These are phyloP conservation scores for Euproctis similis DNA, from an alignment of 2,888 invertebrate genomes.

Conservation along the genomic window DNA sequence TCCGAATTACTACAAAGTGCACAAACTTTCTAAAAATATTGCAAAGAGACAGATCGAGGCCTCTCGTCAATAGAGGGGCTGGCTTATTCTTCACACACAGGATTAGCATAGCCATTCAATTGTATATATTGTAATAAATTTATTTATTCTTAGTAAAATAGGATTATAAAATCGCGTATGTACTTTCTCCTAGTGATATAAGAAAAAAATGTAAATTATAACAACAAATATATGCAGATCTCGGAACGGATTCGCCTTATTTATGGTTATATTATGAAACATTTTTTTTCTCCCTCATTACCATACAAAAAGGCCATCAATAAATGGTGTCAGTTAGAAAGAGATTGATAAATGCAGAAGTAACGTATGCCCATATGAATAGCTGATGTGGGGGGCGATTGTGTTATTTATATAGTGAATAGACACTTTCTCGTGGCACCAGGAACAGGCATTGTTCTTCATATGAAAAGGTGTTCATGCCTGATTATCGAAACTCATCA, in stretches of 20 bases:
- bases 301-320: slow-evolving; percentile 33
- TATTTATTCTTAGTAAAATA: no score
- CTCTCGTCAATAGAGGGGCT: no score
- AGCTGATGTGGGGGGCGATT: slow-evolving; percentile 31
- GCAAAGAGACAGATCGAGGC: no score
- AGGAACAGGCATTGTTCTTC: slow-evolving; percentile 51
- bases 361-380: slow-evolving; percentile 44
- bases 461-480: slow-evolving; percentile 32
- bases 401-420: slow-evolving; percentile 43
- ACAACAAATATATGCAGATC: slow-evolving; percentile 6
- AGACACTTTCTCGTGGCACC: slow-evolving; percentile 35
- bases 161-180: no score
- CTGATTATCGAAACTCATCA: slow-evolving; percentile 26
- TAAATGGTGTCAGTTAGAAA: slow-evolving; percentile 31
- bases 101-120: no score
- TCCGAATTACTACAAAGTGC: no score
- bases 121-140: no score
- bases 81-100: no score
- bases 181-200: neutral
- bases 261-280: slow-evolving; percentile 17
- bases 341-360: slow-evolving; percentile 27
- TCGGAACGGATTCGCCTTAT: slow-evolving; percentile 9
- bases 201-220: neutral
- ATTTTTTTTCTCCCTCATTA: slow-evolving; percentile 22
- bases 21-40: no score